Evolutionary conservation across 2,888 invertebrate species (phyloP), one percentile per base, ranked within the genome.

Genomic region (Fragum whitleyi): DNA sequence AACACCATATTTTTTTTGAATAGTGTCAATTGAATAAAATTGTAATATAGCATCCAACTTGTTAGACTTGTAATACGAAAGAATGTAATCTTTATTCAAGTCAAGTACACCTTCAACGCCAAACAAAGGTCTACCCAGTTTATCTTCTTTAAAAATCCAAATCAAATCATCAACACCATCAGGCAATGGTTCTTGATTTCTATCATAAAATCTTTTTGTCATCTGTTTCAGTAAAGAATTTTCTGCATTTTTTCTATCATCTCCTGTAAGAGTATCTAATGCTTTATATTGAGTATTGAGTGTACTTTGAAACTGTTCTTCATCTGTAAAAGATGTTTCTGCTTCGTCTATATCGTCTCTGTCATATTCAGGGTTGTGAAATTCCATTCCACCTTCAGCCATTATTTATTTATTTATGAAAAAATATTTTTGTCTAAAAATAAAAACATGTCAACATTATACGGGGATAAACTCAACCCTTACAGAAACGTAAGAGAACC

Each of bases 1-100:
- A 74, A 79, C 70, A 32, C 74, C 74, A 53, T 74, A 71, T 71
- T 79, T 71, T 26, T 57, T 62, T 62, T 75, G 72, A 67, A 79
- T 42, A 29, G 79, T 70, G 67, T 71, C 69, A 74, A 74, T 61
- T 71, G 70, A 62, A 69, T 70, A 70, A 70, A 74, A 79, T 42
- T 42, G 61, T 2, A n/a, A n/a, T n/a, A n/a, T n/a, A n/a, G n/a
- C n/a, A n/a, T n/a, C n/a, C n/a, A 65, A 62, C 26, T 77, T 72
- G 70, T 77, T 71, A 23, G 70, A 61, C 42, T 79, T 70, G 70
- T 79, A 78, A 74, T 62, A 78, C 57, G 74, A 69, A 51, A 78
- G 32, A 36, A 68, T 67, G 57, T 67, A 57, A 23, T 70, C 69
- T 69, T 74, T 65, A 53, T 55, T 70, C 23, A 23, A 23, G 36